Conservation (phyloP, 1,140 invertebrate genomes). For the Ceratina calcarata region DNA sequence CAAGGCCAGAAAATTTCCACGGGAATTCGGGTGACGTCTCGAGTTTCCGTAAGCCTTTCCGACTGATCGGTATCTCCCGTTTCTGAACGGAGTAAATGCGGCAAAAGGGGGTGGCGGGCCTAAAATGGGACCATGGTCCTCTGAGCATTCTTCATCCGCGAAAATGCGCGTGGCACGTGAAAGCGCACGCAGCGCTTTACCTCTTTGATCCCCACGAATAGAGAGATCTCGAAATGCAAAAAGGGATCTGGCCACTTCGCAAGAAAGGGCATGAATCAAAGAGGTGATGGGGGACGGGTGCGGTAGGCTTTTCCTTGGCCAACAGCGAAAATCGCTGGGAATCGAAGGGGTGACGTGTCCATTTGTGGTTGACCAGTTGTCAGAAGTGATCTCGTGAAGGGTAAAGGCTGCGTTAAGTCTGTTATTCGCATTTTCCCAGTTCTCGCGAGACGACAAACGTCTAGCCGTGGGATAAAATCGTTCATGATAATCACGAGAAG, state of each 20-base stretch:
- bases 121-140: constrained; percentile 53
- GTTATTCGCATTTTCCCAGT: constrained; percentile 39
- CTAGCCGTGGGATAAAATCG: constrained; percentile 10
- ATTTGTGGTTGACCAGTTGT: constrained; percentile 80
- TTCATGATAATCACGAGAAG: background rate
- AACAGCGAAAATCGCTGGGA: constrained; percentile 72
- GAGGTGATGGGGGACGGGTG: constrained; percentile 27
- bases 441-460: constrained; percentile 41
- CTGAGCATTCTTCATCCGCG: constrained; percentile 58
- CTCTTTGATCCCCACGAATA: constrained; percentile 70
- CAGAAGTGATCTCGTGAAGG: constrained; percentile 35
- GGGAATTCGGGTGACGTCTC: constrained; percentile 51
- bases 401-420: constrained; percentile 8
- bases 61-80: constrained; percentile 54
- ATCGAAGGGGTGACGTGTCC: constrained; percentile 79
- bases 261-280: constrained; percentile 63
- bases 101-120: constrained; percentile 41
- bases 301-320: constrained; percentile 43
- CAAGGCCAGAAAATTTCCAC: constrained; percentile 24
- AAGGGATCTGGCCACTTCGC: constrained; percentile 67
- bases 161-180: constrained; percentile 69
- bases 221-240: constrained; percentile 72
- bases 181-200: constrained; percentile 66
- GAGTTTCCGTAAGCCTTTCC: constrained; percentile 50
- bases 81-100: constrained; percentile 29